phyloP scores from a whole-genome alignment of 2,888 invertebrate species.

The Conistra vaccinii region DNA sequence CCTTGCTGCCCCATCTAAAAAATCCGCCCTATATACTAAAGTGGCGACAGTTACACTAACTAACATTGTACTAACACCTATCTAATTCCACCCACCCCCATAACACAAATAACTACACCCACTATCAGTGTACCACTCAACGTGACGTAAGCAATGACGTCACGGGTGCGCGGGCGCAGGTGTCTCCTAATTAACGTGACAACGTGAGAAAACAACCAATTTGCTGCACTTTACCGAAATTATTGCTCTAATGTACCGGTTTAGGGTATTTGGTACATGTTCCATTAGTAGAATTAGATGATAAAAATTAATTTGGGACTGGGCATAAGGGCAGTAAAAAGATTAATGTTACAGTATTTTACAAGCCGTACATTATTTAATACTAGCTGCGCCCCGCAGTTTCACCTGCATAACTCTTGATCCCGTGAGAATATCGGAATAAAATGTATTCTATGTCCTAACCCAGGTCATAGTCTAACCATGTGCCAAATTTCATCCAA shows the following conservation, averaged over 20 bases:
- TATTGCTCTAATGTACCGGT: constrained; percentile 42
- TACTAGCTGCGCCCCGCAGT: no score
- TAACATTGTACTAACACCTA: constrained; percentile 5
- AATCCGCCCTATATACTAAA: background rate
- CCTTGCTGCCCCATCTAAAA: no score
- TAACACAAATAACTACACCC: constrained; percentile 37
- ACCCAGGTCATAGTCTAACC: no score
- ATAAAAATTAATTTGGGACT: constrained; percentile 14
- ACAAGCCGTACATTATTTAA: background rate
- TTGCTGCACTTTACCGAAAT: constrained; percentile 69
- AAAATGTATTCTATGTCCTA: no score
- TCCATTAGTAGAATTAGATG: constrained; percentile 15
- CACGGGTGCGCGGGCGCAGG: constrained; percentile 74
- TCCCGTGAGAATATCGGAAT: no score
- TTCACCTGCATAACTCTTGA: no score
- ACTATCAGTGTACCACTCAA: constrained; percentile 42
- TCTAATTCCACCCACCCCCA: constrained; percentile 23
- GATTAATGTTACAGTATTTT: background rate
- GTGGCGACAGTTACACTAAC: background rate
- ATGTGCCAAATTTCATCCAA: no score
- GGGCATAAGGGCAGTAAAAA: no score
- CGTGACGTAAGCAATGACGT: constrained; percentile 56
- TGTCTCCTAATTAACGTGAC: constrained; percentile 72
- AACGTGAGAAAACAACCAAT: constrained; percentile 78
- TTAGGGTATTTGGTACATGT: constrained; percentile 31